Conservation (phyloP, 2,888 invertebrate genomes). For the Tubulanus polymorphus region DNA sequence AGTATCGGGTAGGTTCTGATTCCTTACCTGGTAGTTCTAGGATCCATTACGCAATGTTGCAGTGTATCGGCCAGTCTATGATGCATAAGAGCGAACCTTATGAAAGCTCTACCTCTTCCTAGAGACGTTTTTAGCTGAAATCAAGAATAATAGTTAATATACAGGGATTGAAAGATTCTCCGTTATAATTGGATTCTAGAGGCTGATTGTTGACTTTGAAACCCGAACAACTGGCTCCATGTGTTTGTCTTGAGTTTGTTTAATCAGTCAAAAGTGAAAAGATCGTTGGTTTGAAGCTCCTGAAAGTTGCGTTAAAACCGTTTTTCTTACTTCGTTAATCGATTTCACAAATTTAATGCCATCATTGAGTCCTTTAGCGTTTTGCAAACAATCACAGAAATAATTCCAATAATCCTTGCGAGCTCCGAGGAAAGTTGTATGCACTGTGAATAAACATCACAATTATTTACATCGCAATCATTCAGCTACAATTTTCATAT, state of each 20-base stretch:
- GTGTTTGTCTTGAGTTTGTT: too few relatives aligned
- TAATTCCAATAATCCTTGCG: slow-evolving; percentile 55
- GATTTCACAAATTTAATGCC: slow-evolving; percentile 54
- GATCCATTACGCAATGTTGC: slow-evolving; percentile 52
- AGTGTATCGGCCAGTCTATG: slow-evolving; percentile 53
- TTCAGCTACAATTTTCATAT: background rate
- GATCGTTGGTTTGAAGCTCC: too few relatives aligned
- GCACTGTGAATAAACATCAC: slow-evolving; percentile 32
- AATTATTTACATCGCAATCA: background rate
- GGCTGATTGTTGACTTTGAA: too few relatives aligned
- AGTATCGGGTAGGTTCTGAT: too few relatives aligned
- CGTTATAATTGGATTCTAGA: too few relatives aligned
- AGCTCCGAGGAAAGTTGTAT: slow-evolving; percentile 43
- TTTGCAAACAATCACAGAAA: slow-evolving; percentile 49
- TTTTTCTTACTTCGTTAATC: slow-evolving; percentile 49
- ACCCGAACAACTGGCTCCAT: too few relatives aligned
- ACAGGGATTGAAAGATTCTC: background rate
- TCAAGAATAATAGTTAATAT: slow-evolving; percentile 4
- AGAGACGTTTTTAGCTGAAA: slow-evolving; percentile 52
- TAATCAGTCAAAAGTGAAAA: too few relatives aligned
- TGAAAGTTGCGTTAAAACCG: too few relatives aligned
- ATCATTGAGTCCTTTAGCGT: slow-evolving; percentile 49
- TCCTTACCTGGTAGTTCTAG: slow-evolving; percentile 39
- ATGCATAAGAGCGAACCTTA: slow-evolving; percentile 53
- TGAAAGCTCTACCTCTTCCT: slow-evolving; percentile 53